A percentile compares a stretch with the other conserved stretches of the same genome.
Conservation (phyloP, 2,797 vertebrate species). For the Paguma larvata region DNA sequence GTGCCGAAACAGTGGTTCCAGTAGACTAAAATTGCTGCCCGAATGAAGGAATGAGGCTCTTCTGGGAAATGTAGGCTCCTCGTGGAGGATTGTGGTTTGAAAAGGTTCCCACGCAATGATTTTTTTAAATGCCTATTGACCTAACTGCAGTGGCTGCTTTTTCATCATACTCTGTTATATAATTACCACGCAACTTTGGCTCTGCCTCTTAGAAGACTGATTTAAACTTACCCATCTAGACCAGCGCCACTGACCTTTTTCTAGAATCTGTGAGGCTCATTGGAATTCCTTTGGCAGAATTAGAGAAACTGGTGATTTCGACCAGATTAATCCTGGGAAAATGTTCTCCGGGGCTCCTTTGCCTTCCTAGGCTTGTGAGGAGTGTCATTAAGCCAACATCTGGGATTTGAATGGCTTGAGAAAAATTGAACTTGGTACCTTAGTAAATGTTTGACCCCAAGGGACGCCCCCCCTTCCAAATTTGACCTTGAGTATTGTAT, state of each 20-base stretch:
- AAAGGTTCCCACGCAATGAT: constrained; percentile 65
- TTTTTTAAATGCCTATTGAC: constrained; percentile 61
- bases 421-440: constrained; percentile 1
- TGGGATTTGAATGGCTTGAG: background rate
- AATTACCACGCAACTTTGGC: constrained; percentile 27
- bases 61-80: constrained; percentile 62
- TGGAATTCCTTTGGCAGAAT: background rate
- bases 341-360: background rate
- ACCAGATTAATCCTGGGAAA: background rate
- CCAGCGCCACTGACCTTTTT: background rate
- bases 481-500: constrained; percentile 5
- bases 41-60: constrained; percentile 53
- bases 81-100: constrained; percentile 56
- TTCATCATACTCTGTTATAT: constrained; percentile 31
- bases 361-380: background rate
- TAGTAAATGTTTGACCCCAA: constrained; percentile 51
- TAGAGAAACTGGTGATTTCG: background rate
- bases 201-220: background rate
- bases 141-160: constrained; percentile 7
- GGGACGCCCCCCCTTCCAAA: background rate
- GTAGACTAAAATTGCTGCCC: constrained; percentile 41
- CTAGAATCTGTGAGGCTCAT: background rate
- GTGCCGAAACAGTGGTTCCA: background rate
- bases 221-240: background rate
- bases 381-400: background rate